Conservation (phyloP, 2,888 invertebrate species). For the Aphodius granarius region DNA sequence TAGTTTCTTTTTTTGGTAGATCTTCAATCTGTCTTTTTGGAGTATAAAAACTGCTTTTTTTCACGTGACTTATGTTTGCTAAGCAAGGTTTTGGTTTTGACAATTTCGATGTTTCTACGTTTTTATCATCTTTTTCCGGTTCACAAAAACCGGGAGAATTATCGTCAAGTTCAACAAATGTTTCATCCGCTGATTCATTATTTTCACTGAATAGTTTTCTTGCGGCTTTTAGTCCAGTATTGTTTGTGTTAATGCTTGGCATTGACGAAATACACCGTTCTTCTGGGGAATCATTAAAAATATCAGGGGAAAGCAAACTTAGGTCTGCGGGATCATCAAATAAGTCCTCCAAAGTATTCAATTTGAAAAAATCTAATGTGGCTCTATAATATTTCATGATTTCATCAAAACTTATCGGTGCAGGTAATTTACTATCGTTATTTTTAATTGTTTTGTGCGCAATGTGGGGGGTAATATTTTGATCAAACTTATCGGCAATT, state of each 20-base stretch:
- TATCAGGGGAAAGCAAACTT: not conserved
- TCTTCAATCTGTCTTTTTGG: not conserved
- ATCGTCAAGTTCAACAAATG: not conserved
- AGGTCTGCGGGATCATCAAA: slow-evolving; percentile 22
- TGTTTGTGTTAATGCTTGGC: slow-evolving; percentile 6
- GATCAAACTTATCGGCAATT: no score
- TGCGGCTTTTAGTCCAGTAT: not conserved
- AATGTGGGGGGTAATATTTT: no score
- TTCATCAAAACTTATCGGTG: not conserved
- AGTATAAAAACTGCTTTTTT: not conserved
- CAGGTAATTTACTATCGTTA: not conserved
- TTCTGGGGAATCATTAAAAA: not conserved
- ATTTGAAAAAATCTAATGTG: slow-evolving; percentile 36
- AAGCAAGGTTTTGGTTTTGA: not conserved
- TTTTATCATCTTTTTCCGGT: not conserved
- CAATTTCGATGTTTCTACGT: not conserved
- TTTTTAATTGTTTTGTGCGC: not conserved
- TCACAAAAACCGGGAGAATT: no score
- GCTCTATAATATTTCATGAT: not conserved
- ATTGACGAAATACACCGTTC: slow-evolving; percentile 18
- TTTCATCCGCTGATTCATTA: not conserved
- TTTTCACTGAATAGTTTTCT: not conserved
- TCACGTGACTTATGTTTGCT: not conserved
- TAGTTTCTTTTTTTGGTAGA: not conserved
- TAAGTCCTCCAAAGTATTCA: slow-evolving; percentile 35